Conservation (phyloP, 2,888 invertebrate genomes). For the Bibio marci region DNA sequence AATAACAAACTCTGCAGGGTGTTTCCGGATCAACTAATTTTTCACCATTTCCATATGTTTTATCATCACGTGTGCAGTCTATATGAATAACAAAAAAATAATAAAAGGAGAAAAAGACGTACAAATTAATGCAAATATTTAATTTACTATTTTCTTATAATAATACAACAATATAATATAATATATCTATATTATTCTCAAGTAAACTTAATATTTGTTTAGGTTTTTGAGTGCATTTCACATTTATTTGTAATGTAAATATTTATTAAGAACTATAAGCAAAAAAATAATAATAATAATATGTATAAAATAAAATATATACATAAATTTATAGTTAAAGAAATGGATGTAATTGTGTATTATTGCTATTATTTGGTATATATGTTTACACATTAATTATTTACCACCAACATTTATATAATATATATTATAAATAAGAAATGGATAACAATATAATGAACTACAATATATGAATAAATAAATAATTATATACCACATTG, state of each 20-base stretch:
- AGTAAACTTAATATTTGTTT: not conserved
- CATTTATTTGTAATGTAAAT: too few relatives aligned
- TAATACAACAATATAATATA: not conserved
- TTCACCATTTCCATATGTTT: conserved; percentile 58
- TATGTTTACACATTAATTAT: too few relatives aligned
- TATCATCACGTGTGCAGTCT: conserved; percentile 64
- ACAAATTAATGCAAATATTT: not conserved
- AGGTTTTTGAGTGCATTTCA: not conserved
- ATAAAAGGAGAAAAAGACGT: conserved; percentile 6
- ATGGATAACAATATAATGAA: too few relatives aligned
- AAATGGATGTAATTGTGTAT: too few relatives aligned
- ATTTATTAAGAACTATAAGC: too few relatives aligned
- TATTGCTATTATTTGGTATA: too few relatives aligned
- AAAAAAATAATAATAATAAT: too few relatives aligned
- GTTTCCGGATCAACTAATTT: conserved; percentile 50
- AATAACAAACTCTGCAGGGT: conserved; percentile 66
- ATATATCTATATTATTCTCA: not conserved
- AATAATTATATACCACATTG: conserved; percentile 68
- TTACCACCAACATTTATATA: too few relatives aligned
- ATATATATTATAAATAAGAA: too few relatives aligned
- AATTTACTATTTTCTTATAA: not conserved
- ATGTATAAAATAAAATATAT: too few relatives aligned
- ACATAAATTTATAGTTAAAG: too few relatives aligned
- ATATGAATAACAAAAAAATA: conserved; percentile 20
- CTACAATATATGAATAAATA: too few relatives aligned